phyloP scores from a whole-genome alignment of 2,113 vertebrate species.

The Anguilla japonica region DNA sequence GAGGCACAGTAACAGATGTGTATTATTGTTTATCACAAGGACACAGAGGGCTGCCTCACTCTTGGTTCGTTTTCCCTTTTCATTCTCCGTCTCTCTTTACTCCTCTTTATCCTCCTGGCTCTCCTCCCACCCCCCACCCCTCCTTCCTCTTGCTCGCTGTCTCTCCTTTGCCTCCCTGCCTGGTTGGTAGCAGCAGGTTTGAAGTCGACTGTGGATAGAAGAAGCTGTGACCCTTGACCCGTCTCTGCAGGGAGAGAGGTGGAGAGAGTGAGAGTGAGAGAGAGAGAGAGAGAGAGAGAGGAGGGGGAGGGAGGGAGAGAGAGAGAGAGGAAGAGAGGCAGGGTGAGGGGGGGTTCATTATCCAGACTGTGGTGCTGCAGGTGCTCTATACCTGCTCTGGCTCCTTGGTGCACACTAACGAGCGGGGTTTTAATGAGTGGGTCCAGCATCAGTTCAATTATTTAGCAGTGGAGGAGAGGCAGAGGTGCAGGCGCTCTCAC shows the following conservation, averaged over 20 bases:
- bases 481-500: not conserved
- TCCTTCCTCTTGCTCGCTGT: not conserved
- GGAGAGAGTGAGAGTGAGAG: not conserved
- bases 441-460: slow-evolving; percentile 8
- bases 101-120: not conserved
- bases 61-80: not conserved
- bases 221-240: slow-evolving; percentile 27
- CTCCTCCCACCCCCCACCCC: slow-evolving; percentile 41
- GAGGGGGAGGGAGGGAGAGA: not conserved
- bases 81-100: slow-evolving; percentile 1
- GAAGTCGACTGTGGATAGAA: slow-evolving; percentile 30
- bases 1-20: not conserved
- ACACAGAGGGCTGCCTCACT: slow-evolving; percentile 2
- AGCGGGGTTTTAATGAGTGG: slow-evolving; percentile 15
- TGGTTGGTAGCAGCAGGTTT: slow-evolving; percentile 26
- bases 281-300: not conserved
- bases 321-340: not conserved
- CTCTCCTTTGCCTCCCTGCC: slow-evolving; percentile 16
- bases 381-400: slow-evolving; percentile 25
- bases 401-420: slow-evolving; percentile 3
- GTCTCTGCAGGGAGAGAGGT: slow-evolving; percentile 14
- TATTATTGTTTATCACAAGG: slow-evolving; percentile 20
- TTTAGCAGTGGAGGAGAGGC: slow-evolving; percentile 5
- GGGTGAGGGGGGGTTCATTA: slow-evolving; percentile 19
- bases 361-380: slow-evolving; percentile 27